Percentiles rank a stretch among this genome's conserved stretches.
Evolutionary conservation across 2,113 vertebrate genomes (phyloP).

Genomic region (Petrocephalus zakoni): DNA sequence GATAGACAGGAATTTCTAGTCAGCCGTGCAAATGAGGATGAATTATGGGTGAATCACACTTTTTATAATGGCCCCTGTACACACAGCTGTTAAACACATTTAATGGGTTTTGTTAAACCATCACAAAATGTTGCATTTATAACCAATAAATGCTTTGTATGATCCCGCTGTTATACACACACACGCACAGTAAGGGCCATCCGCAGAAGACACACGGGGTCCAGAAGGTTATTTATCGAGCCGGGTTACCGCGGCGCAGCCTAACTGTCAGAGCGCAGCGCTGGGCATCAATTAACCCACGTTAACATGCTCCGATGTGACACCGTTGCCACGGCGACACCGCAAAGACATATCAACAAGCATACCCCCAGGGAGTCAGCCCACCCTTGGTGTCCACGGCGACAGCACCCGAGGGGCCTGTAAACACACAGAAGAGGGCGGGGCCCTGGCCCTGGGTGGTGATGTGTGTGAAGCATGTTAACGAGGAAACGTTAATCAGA

Average conservation of each 20-base stretch:
- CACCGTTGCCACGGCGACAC: not conserved
- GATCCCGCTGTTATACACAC: not conserved
- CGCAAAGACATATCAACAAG: not conserved
- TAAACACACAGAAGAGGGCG: not conserved
- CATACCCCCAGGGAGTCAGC: not conserved
- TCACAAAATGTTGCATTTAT: not conserved
- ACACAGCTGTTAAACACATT: not conserved
- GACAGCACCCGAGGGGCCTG: not conserved
- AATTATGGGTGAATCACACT: not conserved
- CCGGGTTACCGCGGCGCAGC: not conserved
- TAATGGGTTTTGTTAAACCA: not conserved
- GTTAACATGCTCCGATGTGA: not conserved
- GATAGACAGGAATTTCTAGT: constrained; percentile 3
- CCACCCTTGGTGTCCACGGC: not conserved
- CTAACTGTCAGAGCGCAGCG: not conserved
- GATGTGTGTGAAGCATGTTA: not conserved
- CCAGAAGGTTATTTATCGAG: not conserved
- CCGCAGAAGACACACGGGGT: not conserved
- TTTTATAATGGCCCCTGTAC: not conserved
- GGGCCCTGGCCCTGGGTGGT: not conserved
- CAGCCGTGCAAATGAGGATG: not conserved
- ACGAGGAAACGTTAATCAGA: not conserved
- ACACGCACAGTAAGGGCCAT: not conserved
- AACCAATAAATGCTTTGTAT: not conserved
- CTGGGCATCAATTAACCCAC: not conserved